Conservation (phyloP, 2,113 vertebrate species). For the Canis aureus region DNA sequence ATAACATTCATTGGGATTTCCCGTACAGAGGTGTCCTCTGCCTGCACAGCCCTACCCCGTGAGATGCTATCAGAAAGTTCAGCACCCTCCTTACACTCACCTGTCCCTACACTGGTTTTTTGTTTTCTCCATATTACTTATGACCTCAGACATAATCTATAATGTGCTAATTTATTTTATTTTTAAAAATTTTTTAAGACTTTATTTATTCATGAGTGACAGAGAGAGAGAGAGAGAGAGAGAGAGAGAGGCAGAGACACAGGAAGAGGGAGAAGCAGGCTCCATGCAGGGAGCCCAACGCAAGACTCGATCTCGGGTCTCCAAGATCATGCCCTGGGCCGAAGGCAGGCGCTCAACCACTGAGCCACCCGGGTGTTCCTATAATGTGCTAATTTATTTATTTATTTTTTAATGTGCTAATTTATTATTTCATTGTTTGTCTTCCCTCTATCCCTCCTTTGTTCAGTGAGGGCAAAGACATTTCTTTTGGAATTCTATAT, state of each 20-base stretch:
- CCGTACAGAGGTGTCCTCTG: background rate
- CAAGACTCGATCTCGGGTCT: too few relatives aligned
- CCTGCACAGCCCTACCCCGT: too few relatives aligned
- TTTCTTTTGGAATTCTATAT: background rate
- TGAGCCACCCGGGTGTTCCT: too few relatives aligned
- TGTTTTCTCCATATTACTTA: background rate
- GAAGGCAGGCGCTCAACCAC: too few relatives aligned
- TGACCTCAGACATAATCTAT: background rate
- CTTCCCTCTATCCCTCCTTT: background rate
- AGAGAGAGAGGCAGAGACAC: too few relatives aligned
- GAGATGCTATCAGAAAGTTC: background rate
- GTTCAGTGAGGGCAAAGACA: background rate
- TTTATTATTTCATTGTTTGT: background rate
- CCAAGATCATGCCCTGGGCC: too few relatives aligned
- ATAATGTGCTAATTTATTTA: too few relatives aligned
- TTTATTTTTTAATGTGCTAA: background rate
- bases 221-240: too few relatives aligned
- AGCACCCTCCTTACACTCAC: background rate
- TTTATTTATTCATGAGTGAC: too few relatives aligned
- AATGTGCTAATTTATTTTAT: background rate
- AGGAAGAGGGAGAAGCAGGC: too few relatives aligned
- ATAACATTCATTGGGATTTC: background rate
- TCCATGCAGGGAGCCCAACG: too few relatives aligned
- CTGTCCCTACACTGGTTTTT: background rate
- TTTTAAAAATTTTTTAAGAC: too few relatives aligned